Evolutionary conservation across 2,888 invertebrate species (phyloP).

Genomic region (Ischnura elegans): DNA sequence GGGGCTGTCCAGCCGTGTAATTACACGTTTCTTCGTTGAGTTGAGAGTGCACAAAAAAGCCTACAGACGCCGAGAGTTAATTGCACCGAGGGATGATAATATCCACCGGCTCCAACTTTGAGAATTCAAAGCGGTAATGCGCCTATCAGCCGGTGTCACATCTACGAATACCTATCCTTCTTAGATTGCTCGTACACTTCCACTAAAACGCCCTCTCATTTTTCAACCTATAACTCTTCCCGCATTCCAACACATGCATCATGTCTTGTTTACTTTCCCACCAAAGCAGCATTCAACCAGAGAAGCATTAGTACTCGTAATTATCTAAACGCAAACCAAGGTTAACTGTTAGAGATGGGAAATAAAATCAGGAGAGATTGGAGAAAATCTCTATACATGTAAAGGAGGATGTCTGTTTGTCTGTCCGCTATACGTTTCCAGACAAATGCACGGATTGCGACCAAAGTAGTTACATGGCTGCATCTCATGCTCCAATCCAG

Average conservation of each 20-base stretch:
- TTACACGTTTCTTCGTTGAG: not conserved
- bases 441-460: too few species aligned
- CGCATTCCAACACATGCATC: not conserved
- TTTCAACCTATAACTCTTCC: not conserved
- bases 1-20: not conserved
- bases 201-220: not conserved
- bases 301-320: too few species aligned
- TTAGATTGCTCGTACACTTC: not conserved
- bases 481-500: too few species aligned
- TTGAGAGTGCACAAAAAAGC: not conserved
- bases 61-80: not conserved
- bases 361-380: too few species aligned
- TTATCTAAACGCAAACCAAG: too few species aligned
- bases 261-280: too few species aligned
- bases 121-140: not conserved
- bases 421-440: too few species aligned
- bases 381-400: too few species aligned
- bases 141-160: not conserved
- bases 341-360: too few species aligned
- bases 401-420: too few species aligned
- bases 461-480: too few species aligned
- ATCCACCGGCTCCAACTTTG: not conserved
- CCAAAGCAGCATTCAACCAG: too few species aligned
- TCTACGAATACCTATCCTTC: not conserved
- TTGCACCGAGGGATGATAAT: not conserved